Conservation (phyloP, 2,113 vertebrate species). For the Coracopsis vasa region DNA sequence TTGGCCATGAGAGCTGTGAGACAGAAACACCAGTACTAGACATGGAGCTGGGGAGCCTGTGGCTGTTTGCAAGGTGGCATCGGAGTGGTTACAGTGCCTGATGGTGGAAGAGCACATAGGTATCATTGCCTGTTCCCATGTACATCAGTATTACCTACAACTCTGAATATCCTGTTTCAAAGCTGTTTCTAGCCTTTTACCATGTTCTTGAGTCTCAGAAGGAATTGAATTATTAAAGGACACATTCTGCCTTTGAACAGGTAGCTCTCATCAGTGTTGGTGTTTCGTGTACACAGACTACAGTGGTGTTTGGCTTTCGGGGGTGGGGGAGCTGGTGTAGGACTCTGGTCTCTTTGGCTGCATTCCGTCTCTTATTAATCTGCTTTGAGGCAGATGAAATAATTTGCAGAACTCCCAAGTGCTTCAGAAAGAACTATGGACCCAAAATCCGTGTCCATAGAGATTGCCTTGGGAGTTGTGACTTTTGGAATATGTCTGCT, state of each 20-base stretch:
- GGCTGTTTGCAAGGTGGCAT: not conserved
- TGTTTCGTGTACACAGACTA: not conserved
- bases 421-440: not conserved
- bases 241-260: not conserved
- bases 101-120: not conserved
- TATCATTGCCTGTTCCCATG: accelerated
- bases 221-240: not conserved
- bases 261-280: not conserved
- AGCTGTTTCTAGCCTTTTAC: not conserved
- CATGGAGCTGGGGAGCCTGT: not conserved
- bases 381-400: not conserved
- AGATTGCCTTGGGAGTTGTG: not conserved
- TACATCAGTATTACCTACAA: accelerated
- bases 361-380: not conserved
- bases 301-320: not conserved
- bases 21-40: not conserved
- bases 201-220: not conserved
- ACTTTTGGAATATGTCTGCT: not conserved
- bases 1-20: not conserved
- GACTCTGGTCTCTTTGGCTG: not conserved
- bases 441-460: not conserved
- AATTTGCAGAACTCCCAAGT: not conserved
- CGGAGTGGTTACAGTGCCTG: accelerated
- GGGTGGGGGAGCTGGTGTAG: not conserved
- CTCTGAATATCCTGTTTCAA: not conserved